Evolutionary conservation across 2,113 vertebrate genomes (phyloP).

Genomic region (Xiphophorus couchianus): DNA sequence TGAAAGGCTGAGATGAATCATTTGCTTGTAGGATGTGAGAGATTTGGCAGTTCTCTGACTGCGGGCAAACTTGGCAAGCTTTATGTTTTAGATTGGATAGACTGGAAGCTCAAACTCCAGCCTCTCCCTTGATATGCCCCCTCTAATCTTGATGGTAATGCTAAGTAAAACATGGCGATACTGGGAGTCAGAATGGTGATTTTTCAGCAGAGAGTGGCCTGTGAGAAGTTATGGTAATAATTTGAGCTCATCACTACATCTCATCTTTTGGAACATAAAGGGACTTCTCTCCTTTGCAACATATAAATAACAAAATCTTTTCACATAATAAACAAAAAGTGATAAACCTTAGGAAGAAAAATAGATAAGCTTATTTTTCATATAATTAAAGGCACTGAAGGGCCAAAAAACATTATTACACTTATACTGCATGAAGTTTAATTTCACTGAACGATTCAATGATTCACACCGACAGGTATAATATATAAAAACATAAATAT

Average conservation of each 20-base stretch:
- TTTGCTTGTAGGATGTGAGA: constrained; percentile 57
- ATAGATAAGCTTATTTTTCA: too few species aligned
- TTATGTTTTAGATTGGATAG: constrained; percentile 51
- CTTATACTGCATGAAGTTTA: too few species aligned
- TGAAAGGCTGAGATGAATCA: constrained; percentile 61
- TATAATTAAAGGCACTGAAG: too few species aligned
- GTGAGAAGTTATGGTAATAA: constrained; percentile 48
- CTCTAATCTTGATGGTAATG: constrained; percentile 57
- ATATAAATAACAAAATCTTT: not conserved
- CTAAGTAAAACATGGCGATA: constrained; percentile 46
- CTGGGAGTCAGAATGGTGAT: constrained; percentile 48
- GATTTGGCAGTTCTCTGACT: constrained; percentile 64
- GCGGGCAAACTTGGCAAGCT: constrained; percentile 64
- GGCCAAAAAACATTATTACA: too few species aligned
- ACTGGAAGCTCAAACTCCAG: constrained; percentile 39
- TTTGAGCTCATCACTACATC: constrained; percentile 40
- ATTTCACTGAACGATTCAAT: too few species aligned
- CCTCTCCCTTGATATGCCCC: constrained; percentile 32
- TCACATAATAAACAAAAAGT: not conserved
- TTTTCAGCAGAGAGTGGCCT: constrained; percentile 19
- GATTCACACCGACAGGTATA: too few species aligned
- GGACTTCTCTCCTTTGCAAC: constrained; percentile 10
- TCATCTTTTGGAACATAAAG: constrained; percentile 34
- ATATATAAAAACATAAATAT: too few species aligned
- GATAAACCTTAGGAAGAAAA: too few species aligned